A percentile compares a stretch with the other conserved stretches of the same genome.
phyloP scores from a whole-genome alignment of 2,888 invertebrate species.

The Hydraecia micacea region DNA sequence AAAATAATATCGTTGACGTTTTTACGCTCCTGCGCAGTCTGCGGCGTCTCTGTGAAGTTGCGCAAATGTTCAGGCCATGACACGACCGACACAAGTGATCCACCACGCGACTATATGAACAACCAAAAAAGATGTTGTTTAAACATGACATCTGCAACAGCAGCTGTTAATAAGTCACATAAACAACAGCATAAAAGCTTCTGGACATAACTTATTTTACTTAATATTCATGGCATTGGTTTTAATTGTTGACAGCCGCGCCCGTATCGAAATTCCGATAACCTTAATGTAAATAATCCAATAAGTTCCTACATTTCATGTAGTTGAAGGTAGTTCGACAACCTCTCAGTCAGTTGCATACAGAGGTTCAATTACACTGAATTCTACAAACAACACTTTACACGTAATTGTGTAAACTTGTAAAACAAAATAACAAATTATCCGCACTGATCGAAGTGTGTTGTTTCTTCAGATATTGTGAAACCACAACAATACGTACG shows the following conservation, averaged over 20 bases:
- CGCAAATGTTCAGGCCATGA: slow-evolving; percentile 60
- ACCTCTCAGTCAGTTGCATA: slow-evolving; percentile 28
- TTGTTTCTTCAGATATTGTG: slow-evolving; percentile 73
- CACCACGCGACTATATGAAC: slow-evolving; percentile 3
- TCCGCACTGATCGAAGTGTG: slow-evolving; percentile 66
- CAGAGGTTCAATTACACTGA: slow-evolving; percentile 26
- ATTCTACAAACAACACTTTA: slow-evolving; percentile 36
- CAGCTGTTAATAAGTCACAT: slow-evolving; percentile 40
- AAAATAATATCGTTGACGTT: slow-evolving; percentile 53
- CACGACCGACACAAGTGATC: slow-evolving; percentile 49
- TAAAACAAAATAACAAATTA: slow-evolving; percentile 70
- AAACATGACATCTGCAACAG: slow-evolving; percentile 33
- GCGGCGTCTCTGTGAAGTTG: slow-evolving; percentile 52
- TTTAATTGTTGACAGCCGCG: slow-evolving; percentile 50
- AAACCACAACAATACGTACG: slow-evolving; percentile 77
- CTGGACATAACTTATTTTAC: slow-evolving; percentile 49
- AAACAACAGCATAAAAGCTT: slow-evolving; percentile 42
- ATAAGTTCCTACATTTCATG: slow-evolving; percentile 50
- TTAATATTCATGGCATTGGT: slow-evolving; percentile 57
- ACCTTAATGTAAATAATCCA: slow-evolving; percentile 46
- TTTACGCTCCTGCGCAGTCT: slow-evolving; percentile 45
- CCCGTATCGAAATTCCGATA: slow-evolving; percentile 36
- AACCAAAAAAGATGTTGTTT: slow-evolving; percentile 35
- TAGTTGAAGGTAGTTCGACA: slow-evolving; percentile 45
- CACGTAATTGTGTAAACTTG: slow-evolving; percentile 48